A percentile compares a stretch with the other conserved stretches of the same genome.
phyloP scores from a whole-genome alignment of 2,888 invertebrate species.

The Caradrina kadenii region DNA sequence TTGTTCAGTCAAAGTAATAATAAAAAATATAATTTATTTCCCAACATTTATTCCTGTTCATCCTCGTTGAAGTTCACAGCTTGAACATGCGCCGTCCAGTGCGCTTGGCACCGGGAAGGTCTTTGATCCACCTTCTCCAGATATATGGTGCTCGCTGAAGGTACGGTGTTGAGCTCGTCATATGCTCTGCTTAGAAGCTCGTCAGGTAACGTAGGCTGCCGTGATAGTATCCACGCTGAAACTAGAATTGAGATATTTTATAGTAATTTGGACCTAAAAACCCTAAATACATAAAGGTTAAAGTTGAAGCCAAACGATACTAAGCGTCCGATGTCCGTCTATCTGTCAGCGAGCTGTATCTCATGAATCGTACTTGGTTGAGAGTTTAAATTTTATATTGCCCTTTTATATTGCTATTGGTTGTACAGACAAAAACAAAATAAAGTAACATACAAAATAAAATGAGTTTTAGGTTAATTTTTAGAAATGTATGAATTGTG shows the following conservation, averaged over 20 bases:
- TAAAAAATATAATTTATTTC: not conserved
- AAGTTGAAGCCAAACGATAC: too few species aligned
- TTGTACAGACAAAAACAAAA: too few species aligned
- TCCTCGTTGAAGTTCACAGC: conserved; percentile 65
- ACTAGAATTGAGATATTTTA: conserved; percentile 66
- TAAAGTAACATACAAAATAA: too few species aligned
- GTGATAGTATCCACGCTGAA: conserved; percentile 83
- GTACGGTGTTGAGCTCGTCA: conserved; percentile 73
- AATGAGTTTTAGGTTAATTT: too few species aligned
- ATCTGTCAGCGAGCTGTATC: too few species aligned
- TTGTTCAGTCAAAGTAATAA: too few species aligned
- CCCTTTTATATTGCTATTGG: too few species aligned
- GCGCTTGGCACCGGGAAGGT: conserved; percentile 67
- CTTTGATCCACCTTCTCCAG: conserved; percentile 77
- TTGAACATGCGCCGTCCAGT: conserved; percentile 84
- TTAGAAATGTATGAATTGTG: too few species aligned
- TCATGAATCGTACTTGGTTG: too few species aligned
- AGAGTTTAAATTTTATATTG: too few species aligned
- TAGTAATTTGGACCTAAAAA: not conserved
- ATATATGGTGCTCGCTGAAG: conserved; percentile 74
- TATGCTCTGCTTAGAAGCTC: conserved; percentile 68
- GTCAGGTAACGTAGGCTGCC: conserved; percentile 68
- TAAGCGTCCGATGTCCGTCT: too few species aligned
- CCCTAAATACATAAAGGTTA: too few species aligned
- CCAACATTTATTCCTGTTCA: conserved; percentile 21